These are phyloP conservation scores for Erpobdella octoculata DNA, from an alignment of 2,888 invertebrate species.

Conservation along the genomic window DNA sequence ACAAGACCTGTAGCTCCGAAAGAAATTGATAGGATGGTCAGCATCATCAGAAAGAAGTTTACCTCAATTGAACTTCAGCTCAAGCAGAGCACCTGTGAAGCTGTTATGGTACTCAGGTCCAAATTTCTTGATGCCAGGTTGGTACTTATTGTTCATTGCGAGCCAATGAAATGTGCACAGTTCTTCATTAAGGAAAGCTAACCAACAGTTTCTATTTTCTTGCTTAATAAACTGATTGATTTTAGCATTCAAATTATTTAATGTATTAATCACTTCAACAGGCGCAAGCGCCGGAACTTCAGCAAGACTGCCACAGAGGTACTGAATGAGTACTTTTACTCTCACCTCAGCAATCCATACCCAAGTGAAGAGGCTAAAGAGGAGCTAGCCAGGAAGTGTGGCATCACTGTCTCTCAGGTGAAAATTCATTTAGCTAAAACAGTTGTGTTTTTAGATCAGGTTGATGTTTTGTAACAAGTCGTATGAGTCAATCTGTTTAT, in stretches of 20 bases:
- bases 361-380: constrained; percentile 99
- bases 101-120: constrained; percentile 95
- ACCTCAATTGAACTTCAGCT: constrained; percentile 65
- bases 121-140: constrained; percentile 66
- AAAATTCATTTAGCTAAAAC: not conserved
- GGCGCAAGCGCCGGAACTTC: constrained; percentile 86
- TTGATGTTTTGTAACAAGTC: not conserved
- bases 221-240: not conserved
- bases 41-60: constrained; percentile 53
- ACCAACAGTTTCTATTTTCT: not conserved
- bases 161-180: not conserved
- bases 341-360: constrained; percentile 97
- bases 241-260: not conserved
- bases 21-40: constrained; percentile 73
- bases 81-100: constrained; percentile 98
- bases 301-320: constrained; percentile 99
- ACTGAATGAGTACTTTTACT: constrained; percentile 98
- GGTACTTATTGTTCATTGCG: not conserved
- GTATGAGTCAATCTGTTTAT: not conserved
- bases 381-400: constrained; percentile 95
- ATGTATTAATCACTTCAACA: constrained; percentile 37
- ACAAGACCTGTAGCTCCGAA: constrained; percentile 93
- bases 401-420: constrained; percentile 93
- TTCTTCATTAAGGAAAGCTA: not conserved
- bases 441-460: not conserved